Evolutionary conservation across 2,113 vertebrate species (phyloP), one percentile per base, ranked within the genome.

Genomic region (Bufo bufo): DNA sequence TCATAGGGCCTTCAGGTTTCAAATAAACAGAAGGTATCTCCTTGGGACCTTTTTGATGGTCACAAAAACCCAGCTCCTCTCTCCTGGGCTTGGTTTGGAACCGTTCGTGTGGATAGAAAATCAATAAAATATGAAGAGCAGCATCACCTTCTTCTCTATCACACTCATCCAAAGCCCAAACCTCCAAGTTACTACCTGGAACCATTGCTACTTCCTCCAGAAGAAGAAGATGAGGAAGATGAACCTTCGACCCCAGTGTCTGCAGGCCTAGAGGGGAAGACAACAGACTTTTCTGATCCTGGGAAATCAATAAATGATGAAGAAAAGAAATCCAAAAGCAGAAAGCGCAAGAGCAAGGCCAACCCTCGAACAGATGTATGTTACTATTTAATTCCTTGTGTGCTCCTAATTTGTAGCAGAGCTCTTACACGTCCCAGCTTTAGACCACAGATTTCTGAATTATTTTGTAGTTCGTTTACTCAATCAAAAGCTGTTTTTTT

Each of bases 31-130:
- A 95, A 95, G 47, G 91, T 95, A 75, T 95, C 93, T 89, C 93
- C 94, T 0, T 95, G 95, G 95, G 95, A 93, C 89, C 89, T 95
- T 85, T 93, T 95, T 74, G 95, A 95, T 85, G 94, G 95, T 56
- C 94, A 93, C 75, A 95, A 92, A 90, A 95, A 92, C 87, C 95
- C 94, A 2, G 93, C 93, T 13, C 94, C 95, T 13, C 93, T 95
- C 47, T 96, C 94, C 59, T 95, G 95, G 95, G 92, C 94, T 2
- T 94, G 94, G 94, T 95, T 95, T 54, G 95, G 95, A 61, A 94
- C 95, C 0, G 92, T 94, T 82, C 91, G 93, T 8, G 90, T 95
- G 0, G 92, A 95, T 82, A 92, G 94, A 59, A 95, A 94, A 45
- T 91, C 92, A 52, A 88, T 94, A 50, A 94, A 93, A 47, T 94